Evolutionary conservation across 2,888 invertebrate genomes (phyloP), one percentile per base, ranked within the genome.

Genomic region (Zaprionus lineosus): DNA sequence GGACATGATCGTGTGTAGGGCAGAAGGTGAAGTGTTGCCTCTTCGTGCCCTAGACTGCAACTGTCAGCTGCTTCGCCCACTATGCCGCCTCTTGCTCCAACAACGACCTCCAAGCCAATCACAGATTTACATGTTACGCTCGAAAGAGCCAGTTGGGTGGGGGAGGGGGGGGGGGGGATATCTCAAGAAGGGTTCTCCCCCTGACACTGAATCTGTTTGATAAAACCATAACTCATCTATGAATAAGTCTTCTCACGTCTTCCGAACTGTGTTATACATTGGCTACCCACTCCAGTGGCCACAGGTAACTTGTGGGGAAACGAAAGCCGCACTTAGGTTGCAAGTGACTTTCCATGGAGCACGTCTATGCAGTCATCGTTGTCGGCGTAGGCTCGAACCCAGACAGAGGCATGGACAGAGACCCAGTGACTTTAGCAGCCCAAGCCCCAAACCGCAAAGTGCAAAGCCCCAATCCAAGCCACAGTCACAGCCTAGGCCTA

Each of bases 291-390:
- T 4, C 6, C 8, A 40, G 44, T 31, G 24, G 33, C 46, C n/a
- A 1, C 26, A 8, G 8, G 34, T 16, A 7, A 19, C 7, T 3
- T 29, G 8, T 9, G 36, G 33, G 33, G 18, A 43, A 57, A 57
- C 52, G 52, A 57, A 57, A 52, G 37, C 14, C 12, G 19, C 4
- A 6, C 44, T 33, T 21, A 31, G 33, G 41, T 28, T 29, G 28
- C 16, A 64, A 15, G 46, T 3, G 7, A 16, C 63, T 70, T 70
- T 66, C 66, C 56, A 66, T 64, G 46, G 29, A 64, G 37, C 39
- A 36, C 36, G 48, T 69, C 63, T 53, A 59, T 47, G 40, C 48
- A 64, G 48, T 70, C 69, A 62, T 36, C 28, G 43, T 37, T 18
- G 37, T 31, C 29, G 43, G 51, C 41, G 21, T 29, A 8, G 33